Evolutionary conservation across 2,888 invertebrate species (phyloP).

Genomic region (Ceratothoa steindachneri): DNA sequence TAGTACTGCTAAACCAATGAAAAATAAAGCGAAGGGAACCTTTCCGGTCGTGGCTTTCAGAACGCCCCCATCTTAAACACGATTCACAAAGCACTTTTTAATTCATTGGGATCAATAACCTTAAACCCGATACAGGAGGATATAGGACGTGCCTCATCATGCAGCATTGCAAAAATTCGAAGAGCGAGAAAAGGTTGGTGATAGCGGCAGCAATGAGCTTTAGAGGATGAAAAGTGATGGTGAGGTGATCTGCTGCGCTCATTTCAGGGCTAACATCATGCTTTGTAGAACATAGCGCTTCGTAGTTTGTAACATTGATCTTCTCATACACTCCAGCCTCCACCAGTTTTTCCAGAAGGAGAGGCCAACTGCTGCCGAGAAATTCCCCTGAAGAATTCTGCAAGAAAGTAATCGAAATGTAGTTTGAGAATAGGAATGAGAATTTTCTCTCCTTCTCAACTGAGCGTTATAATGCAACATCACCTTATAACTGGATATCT

Average conservation of each 20-base stretch:
- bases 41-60: too few species aligned
- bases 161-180: not conserved
- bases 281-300: not conserved
- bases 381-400: not conserved
- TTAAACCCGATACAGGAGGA: too few species aligned
- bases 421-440: not conserved
- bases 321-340: not conserved
- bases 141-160: not conserved
- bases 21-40: too few species aligned
- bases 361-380: not conserved
- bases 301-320: not conserved
- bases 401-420: not conserved
- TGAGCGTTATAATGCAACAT: too few species aligned
- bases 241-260: not conserved
- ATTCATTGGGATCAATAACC: too few species aligned
- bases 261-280: not conserved
- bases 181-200: not conserved
- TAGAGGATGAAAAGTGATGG: not conserved
- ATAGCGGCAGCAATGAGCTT: not conserved
- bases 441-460: too few species aligned
- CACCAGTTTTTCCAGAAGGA: not conserved
- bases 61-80: too few species aligned
- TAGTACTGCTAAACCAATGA: too few species aligned
- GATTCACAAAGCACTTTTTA: too few species aligned
- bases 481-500: too few species aligned